Base-by-base conservation (phyloP, 2,797 vertebrate genomes). In the Semotilus atromaculatus region DNA sequence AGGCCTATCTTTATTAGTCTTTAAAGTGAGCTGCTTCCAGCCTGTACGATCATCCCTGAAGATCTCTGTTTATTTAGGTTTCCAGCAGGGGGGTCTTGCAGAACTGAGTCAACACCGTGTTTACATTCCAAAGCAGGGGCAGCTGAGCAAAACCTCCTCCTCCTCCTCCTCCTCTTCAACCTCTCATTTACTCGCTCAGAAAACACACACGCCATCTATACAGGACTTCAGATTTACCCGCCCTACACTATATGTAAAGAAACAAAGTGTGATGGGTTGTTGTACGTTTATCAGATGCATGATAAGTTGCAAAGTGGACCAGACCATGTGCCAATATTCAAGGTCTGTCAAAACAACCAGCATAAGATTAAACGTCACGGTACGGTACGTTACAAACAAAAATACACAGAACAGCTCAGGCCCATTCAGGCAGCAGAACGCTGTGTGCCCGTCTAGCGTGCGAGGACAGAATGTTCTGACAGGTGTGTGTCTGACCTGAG, bases 401-500 rank as follows among this genome's bases (percentile, higher is more conserved):
- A 66, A 76, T 29, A 76, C 53, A 2, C 2, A 2, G 53, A 45
- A 18, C 81, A 10, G 70, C 13, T 66, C 18, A 34, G 40, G 40
- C 40, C 11, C 0, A 1, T 36, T 31, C 23, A 0, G 5, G 13
- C 21, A 48, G 64, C 18, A 18, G 45, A 71, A 81, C 38, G 51
- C 53, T 1, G 31, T 29, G 83, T 82, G 55, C 53, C 19, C 9
- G 66, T 48, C 18, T 5, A 72, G 48, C 38, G 7, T 19, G 34
- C 36, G 66, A 67, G 86, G 58, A 79, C 62, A 68, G 51, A 73
- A 64, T 83, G 81, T 72, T 80, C 73, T 80, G 68, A 73, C 75
- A 34, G 38, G 72, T 53, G 77, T 64, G 92, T 7, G 38, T 60
- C 97, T 96, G 93, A 98, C 97, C 98, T 98, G 98, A 88, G 98